Percentiles rank a stretch among this genome's conserved stretches.
These are phyloP conservation scores for Leuciscus waleckii DNA, from an alignment of 2,797 vertebrate species.

Conservation along the genomic window DNA sequence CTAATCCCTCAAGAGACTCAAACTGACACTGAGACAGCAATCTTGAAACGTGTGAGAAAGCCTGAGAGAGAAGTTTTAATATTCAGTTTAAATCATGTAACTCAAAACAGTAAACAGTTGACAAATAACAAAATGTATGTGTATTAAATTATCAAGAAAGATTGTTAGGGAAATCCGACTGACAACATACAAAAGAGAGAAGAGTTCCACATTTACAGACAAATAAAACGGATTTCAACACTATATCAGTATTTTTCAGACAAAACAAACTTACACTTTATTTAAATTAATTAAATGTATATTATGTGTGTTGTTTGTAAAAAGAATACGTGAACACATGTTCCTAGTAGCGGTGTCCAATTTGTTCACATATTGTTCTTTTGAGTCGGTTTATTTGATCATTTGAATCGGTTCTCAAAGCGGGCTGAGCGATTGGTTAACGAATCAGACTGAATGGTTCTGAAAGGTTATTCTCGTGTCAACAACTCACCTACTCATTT, in stretches of 20 bases:
- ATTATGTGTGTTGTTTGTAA: not conserved
- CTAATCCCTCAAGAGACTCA: constrained; percentile 88
- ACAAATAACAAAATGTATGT: too few relatives aligned
- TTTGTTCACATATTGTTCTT: not conserved
- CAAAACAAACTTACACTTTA: not conserved
- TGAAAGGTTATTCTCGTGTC: not conserved
- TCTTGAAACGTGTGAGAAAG: constrained; percentile 89
- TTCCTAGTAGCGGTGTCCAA: not conserved
- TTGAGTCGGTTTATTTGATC: not conserved
- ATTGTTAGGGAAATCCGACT: not conserved
- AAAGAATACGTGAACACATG: not conserved
- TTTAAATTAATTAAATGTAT: not conserved
- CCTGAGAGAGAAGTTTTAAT: constrained; percentile 73
- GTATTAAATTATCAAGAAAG: too few relatives aligned
- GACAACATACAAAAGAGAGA: not conserved
- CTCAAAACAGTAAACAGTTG: too few relatives aligned
- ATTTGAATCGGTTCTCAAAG: not conserved
- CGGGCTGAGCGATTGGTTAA: not conserved
- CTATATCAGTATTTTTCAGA: too few relatives aligned
- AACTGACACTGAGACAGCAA: constrained; percentile 88
- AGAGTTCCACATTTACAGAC: constrained; percentile 22
- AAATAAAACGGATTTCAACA: constrained; percentile 48
- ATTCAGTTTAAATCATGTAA: not conserved
- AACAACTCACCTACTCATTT: not conserved
- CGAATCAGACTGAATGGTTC: not conserved